Conservation (phyloP, 2,888 invertebrate genomes). For the Pyrochroa serraticornis region DNA sequence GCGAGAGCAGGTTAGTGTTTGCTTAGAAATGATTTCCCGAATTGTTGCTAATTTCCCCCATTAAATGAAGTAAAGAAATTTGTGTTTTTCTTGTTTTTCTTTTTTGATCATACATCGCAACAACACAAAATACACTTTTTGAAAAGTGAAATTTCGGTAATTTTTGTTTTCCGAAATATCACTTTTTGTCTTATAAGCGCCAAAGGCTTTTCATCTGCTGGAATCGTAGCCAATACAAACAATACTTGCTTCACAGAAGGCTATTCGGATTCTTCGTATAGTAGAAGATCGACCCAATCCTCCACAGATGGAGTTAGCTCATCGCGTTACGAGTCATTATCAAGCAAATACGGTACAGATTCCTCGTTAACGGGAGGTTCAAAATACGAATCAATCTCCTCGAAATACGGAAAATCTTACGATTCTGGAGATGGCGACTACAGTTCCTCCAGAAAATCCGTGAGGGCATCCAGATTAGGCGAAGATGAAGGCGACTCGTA, state of each 20-base stretch:
- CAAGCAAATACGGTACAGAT: conserved; percentile 34
- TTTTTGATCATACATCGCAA: conserved; percentile 9
- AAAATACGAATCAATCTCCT: conserved; percentile 40
- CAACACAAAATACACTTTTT: conserved; percentile 11
- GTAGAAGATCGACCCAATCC: conserved; percentile 46
- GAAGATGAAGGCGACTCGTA: conserved; percentile 37
- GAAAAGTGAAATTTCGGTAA: background rate
- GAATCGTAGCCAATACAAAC: background rate
- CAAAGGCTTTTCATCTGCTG: background rate
- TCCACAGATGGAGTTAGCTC: conserved; percentile 41
- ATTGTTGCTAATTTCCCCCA: conserved; percentile 5
- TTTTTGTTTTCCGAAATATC: background rate
- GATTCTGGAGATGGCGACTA: conserved; percentile 29
- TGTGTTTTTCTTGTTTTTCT: conserved; percentile 10
- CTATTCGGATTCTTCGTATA: conserved; percentile 50
- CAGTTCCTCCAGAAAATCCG: conserved; percentile 33
- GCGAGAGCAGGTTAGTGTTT: conserved; percentile 46
- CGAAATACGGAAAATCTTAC: conserved; percentile 40
- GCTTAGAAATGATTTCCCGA: conserved; percentile 2
- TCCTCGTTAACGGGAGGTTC: conserved; percentile 28
- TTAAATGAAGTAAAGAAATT: conserved; percentile 5
- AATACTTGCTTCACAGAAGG: conserved; percentile 47
- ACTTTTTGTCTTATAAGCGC: background rate
- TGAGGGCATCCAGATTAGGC: conserved; percentile 17
- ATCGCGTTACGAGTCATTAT: conserved; percentile 35